Percentiles rank a stretch among this genome's conserved stretches.
Evolutionary conservation across 2,888 invertebrate species (phyloP).

Genomic region (Vanessa cardui): DNA sequence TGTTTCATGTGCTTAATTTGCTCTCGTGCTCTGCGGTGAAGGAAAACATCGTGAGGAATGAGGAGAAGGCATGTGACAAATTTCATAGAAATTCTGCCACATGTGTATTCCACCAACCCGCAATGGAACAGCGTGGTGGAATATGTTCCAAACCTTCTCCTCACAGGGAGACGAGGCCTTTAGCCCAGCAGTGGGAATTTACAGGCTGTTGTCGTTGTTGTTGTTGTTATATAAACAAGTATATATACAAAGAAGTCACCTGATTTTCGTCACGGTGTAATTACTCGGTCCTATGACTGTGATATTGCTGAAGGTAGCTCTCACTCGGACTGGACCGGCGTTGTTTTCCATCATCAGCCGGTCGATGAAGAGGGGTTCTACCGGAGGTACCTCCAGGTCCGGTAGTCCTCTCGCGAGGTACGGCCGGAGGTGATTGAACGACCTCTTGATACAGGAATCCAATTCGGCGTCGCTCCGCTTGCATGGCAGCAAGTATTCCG

Average conservation of each 20-base stretch:
- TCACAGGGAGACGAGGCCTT: too few species aligned
- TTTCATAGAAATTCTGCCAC: too few species aligned
- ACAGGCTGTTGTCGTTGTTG: too few species aligned
- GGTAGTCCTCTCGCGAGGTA: slow-evolving; percentile 87
- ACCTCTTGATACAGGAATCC: slow-evolving; percentile 85
- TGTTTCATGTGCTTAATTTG: too few species aligned
- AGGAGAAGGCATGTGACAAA: too few species aligned
- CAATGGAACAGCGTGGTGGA: too few species aligned
- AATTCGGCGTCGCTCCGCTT: slow-evolving; percentile 85
- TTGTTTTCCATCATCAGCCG: slow-evolving; percentile 90
- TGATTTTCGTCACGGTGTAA: slow-evolving; percentile 87
- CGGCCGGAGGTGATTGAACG: slow-evolving; percentile 88
- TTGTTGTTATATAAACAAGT: too few species aligned
- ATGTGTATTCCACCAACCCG: too few species aligned
- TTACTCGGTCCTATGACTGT: slow-evolving; percentile 90
- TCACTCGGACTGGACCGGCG: slow-evolving; percentile 88
- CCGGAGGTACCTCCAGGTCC: slow-evolving; percentile 88
- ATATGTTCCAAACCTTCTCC: too few species aligned
- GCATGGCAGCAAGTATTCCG: slow-evolving; percentile 88
- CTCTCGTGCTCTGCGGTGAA: too few species aligned
- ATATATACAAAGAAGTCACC: slow-evolving; percentile 60
- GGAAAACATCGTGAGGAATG: too few species aligned
- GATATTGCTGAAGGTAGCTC: slow-evolving; percentile 88
- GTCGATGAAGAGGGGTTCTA: slow-evolving; percentile 88
- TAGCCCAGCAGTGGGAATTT: too few species aligned